These are phyloP conservation scores for Hyposoter didymator DNA, from an alignment of 2,888 invertebrate genomes.

Conservation along the genomic window DNA sequence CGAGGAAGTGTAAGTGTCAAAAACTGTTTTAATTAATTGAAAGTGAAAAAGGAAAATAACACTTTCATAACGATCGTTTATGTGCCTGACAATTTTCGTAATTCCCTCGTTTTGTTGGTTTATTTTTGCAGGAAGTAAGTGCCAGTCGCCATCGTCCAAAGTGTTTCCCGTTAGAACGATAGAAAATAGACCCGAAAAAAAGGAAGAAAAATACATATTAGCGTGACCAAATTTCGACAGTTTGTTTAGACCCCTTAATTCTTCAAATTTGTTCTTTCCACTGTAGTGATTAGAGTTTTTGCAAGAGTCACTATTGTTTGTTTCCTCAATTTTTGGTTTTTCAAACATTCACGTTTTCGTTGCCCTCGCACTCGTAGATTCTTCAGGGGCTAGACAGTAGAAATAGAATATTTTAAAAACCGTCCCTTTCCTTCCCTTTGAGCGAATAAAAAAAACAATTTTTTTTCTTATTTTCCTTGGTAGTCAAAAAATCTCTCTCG, in stretches of 20 bases:
- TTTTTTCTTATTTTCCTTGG: neutral
- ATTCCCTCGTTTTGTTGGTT: conserved; percentile 73
- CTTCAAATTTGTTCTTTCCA: conserved; percentile 20
- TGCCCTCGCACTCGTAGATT: conserved; percentile 47
- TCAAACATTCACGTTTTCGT: conserved; percentile 29
- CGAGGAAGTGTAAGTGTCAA: conserved; percentile 91
- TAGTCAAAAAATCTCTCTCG: conserved; percentile 30
- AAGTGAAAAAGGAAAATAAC: conserved; percentile 21
- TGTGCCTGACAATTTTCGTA: conserved; percentile 62
- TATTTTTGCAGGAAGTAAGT: conserved; percentile 86
- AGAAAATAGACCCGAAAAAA: conserved; percentile 21
- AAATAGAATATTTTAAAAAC: conserved; percentile 10
- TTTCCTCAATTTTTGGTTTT: conserved; percentile 26
- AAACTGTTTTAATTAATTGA: conserved; percentile 47
- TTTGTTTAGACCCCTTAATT: conserved; percentile 43
- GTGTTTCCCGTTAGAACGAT: conserved; percentile 45
- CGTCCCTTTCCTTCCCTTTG: neutral
- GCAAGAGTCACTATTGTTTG: conserved; percentile 43
- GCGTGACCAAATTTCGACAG: conserved; percentile 48
- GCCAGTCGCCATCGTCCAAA: conserved; percentile 71
- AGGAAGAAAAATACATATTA: conserved; percentile 33
- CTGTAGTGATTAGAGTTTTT: conserved; percentile 63
- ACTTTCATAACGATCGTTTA: conserved; percentile 64
- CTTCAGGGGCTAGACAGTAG: conserved; percentile 37
- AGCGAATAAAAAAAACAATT: conserved; percentile 10